Percentiles rank a stretch among this genome's conserved stretches.
Conservation (phyloP, 2,113 vertebrate genomes). For the Scomber colias region DNA sequence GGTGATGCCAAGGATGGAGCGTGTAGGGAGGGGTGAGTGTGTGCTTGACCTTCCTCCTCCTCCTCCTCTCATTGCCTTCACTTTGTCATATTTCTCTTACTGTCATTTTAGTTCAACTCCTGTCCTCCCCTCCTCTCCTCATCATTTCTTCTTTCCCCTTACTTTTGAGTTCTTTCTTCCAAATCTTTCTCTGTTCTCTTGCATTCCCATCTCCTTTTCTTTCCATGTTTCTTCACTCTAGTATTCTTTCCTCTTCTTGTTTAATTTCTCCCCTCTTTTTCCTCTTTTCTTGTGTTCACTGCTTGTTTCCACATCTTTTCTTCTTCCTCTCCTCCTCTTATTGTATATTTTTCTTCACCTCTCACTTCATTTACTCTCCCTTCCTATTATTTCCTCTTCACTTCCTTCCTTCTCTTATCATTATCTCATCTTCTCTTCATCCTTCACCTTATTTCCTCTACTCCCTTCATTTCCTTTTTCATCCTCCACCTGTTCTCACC, state of each 20-base stretch:
- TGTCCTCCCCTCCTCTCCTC: neutral
- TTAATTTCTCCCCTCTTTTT: too few relatives aligned
- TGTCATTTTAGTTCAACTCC: neutral
- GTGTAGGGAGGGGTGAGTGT: neutral
- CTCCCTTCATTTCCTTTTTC: neutral
- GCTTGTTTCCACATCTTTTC: too few relatives aligned
- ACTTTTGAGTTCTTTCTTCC: too few relatives aligned
- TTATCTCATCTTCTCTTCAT: neutral
- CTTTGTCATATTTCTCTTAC: too few relatives aligned
- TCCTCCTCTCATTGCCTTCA: neutral
- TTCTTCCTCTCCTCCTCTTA: neutral
- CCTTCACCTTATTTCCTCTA: neutral
- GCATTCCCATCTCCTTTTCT: too few relatives aligned
- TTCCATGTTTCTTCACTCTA: too few relatives aligned
- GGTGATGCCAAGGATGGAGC: conserved; percentile 7
- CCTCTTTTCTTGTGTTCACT: too few relatives aligned
- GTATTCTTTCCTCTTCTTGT: too few relatives aligned
- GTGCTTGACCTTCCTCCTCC: neutral
- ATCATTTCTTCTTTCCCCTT: neutral
- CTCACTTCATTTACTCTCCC: neutral
- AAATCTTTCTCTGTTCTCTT: too few relatives aligned
- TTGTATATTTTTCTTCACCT: neutral
- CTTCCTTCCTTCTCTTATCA: too few relatives aligned
- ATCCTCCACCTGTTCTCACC: neutral
- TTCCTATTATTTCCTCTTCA: neutral